These are phyloP conservation scores for Nysson spinosus DNA, from an alignment of 2,888 invertebrate species.

Conservation along the genomic window DNA sequence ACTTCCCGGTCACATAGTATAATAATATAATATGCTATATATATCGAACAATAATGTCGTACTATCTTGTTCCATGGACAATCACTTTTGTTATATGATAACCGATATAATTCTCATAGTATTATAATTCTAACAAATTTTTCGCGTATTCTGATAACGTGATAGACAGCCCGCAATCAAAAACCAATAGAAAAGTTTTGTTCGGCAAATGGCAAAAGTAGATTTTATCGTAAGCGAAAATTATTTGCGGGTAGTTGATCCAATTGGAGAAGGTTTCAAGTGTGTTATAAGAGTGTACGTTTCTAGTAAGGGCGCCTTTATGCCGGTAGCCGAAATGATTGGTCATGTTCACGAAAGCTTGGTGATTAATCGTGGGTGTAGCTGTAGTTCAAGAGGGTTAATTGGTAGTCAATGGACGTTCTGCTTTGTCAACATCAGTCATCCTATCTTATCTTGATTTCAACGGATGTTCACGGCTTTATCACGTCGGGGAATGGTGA, in stretches of 20 bases:
- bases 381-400: constrained; percentile 15
- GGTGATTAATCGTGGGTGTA: constrained; percentile 25
- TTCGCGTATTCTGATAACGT: too few species aligned
- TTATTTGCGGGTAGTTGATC: background rate
- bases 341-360: constrained; percentile 15
- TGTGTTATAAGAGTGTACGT: background rate
- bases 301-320: constrained; percentile 5
- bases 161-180: too few species aligned
- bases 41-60: too few species aligned
- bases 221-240: background rate
- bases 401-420: constrained; percentile 11
- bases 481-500: background rate
- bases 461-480: background rate
- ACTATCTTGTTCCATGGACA: too few species aligned
- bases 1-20: too few species aligned
- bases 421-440: constrained; percentile 26
- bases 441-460: constrained; percentile 5
- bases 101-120: too few species aligned
- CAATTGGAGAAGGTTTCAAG: background rate
- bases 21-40: too few species aligned
- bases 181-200: too few species aligned
- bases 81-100: too few species aligned
- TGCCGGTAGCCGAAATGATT: constrained; percentile 15
- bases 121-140: too few species aligned
- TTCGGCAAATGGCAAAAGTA: background rate